Percentiles rank a stretch among this genome's conserved stretches.
These are phyloP conservation scores for Sciaenops ocellatus DNA, from an alignment of 2,797 vertebrate genomes.

Conservation along the genomic window DNA sequence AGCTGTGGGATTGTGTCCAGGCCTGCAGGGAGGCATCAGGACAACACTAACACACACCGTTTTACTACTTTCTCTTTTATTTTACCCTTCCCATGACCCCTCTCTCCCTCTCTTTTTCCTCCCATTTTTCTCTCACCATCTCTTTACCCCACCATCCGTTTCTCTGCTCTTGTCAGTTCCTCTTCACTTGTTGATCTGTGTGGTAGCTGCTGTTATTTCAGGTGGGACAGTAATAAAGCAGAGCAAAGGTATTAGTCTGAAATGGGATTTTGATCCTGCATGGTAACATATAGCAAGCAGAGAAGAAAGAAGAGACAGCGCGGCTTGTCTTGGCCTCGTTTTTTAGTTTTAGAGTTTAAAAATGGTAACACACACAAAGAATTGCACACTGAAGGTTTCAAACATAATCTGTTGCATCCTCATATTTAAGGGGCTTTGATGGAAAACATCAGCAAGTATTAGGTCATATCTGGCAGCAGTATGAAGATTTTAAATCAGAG, in stretches of 20 bases:
- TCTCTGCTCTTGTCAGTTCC: slow-evolving; percentile 55
- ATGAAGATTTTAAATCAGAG: neutral
- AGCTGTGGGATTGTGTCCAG: slow-evolving; percentile 87
- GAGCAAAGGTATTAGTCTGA: slow-evolving; percentile 45
- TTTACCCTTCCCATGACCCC: slow-evolving; percentile 82
- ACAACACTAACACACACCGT: slow-evolving; percentile 84
- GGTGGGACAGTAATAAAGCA: slow-evolving; percentile 73
- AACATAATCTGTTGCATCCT: neutral
- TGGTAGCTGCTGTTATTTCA: slow-evolving; percentile 77
- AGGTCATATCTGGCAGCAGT: neutral
- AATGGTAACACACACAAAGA: neutral
- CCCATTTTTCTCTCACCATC: slow-evolving; percentile 66
- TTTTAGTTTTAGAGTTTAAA: slow-evolving; percentile 1
- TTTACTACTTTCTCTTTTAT: slow-evolving; percentile 85
- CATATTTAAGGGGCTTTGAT: neutral
- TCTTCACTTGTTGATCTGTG: slow-evolving; percentile 74
- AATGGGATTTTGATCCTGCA: slow-evolving; percentile 48
- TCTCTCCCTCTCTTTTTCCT: slow-evolving; percentile 60
- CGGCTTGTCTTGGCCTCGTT: neutral
- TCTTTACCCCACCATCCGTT: slow-evolving; percentile 47
- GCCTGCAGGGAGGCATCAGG: slow-evolving; percentile 84
- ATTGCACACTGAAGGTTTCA: neutral
- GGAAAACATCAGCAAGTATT: slow-evolving; percentile 13
- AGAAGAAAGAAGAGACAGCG: slow-evolving; percentile 12
- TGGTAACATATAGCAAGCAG: slow-evolving; percentile 14